A percentile compares a stretch with the other conserved stretches of the same genome.
These are phyloP conservation scores for Ferdinandea cuprea DNA, from an alignment of 2,888 invertebrate species.

Conservation along the genomic window DNA sequence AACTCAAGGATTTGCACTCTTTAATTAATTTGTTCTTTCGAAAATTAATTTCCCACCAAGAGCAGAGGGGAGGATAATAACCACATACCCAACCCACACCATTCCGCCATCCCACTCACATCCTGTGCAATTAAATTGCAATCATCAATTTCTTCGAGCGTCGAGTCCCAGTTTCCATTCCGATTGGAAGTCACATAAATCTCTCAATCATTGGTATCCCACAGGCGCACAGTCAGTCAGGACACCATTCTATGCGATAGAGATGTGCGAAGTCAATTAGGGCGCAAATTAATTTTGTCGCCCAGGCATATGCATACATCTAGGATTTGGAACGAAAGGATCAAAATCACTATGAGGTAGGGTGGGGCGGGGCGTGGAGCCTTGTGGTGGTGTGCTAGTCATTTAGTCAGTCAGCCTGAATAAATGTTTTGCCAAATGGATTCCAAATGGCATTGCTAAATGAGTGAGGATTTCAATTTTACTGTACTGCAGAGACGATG, in stretches of 20 bases:
- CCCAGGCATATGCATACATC: slow-evolving; percentile 45
- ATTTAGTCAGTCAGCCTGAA: slow-evolving; percentile 58
- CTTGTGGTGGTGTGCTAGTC: slow-evolving; percentile 32
- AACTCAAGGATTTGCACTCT: slow-evolving; percentile 49
- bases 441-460: slow-evolving; percentile 72
- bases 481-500: slow-evolving; percentile 36
- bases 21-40: slow-evolving; percentile 65
- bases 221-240: slow-evolving; percentile 56
- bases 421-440: slow-evolving; percentile 69
- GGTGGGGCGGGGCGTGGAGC: too few relatives aligned
- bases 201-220: slow-evolving; percentile 74
- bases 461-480: slow-evolving; percentile 68
- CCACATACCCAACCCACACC: background rate
- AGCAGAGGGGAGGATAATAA: background rate
- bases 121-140: slow-evolving; percentile 72
- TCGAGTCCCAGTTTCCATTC: slow-evolving; percentile 67
- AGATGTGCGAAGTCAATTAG: slow-evolving; percentile 73
- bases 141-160: slow-evolving; percentile 73
- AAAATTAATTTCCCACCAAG: slow-evolving; percentile 60
- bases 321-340: slow-evolving; percentile 1
- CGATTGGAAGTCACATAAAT: slow-evolving; percentile 74
- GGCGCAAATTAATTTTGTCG: slow-evolving; percentile 72
- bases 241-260: slow-evolving; percentile 19
- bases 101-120: too few relatives aligned
- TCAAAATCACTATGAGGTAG: background rate